Evolutionary conservation across 2,888 invertebrate species (phyloP).

Genomic region (Coelinius sp.): DNA sequence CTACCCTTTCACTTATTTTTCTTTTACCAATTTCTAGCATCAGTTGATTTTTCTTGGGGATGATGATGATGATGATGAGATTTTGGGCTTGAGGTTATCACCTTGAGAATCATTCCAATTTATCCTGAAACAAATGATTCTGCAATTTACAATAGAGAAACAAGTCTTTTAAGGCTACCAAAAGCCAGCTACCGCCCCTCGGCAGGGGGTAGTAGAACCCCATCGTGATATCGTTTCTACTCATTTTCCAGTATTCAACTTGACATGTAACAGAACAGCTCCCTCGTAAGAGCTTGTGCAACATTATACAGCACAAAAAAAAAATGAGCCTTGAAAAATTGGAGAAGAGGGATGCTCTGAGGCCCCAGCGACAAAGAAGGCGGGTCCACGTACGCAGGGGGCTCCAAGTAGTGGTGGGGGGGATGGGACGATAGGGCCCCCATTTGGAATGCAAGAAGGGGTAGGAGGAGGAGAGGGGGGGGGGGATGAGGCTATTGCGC

Average conservation of each 20-base stretch:
- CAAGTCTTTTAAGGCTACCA: constrained; percentile 1
- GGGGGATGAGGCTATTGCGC: constrained; percentile 34
- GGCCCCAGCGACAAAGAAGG: constrained; percentile 37
- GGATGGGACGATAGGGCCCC: constrained; percentile 35
- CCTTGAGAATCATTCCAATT: too few species aligned
- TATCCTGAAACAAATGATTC: constrained; percentile 1
- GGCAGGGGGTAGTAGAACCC: constrained; percentile 54
- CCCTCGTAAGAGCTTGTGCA: not conserved
- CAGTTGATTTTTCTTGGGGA: not conserved
- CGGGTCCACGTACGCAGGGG: constrained; percentile 42
- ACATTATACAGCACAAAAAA: constrained; percentile 11
- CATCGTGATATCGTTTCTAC: constrained; percentile 1
- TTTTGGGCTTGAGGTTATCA: not conserved
- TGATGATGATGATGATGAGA: not conserved
- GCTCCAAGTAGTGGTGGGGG: constrained; percentile 48
- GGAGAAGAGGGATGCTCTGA: constrained; percentile 58
- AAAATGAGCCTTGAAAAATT: constrained; percentile 1
- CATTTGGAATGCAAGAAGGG: constrained; percentile 47
- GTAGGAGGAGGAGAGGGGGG: constrained; percentile 44
- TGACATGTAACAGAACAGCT: not conserved
- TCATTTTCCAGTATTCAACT: not conserved
- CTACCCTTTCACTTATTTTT: not conserved
- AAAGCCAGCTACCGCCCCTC: constrained; percentile 60
- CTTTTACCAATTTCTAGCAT: not conserved
- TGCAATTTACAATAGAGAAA: not conserved